Percentiles rank a stretch among this genome's conserved stretches.
These are phyloP conservation scores for Danaus plexippus DNA, from an alignment of 1,140 invertebrate genomes.

Conservation along the genomic window DNA sequence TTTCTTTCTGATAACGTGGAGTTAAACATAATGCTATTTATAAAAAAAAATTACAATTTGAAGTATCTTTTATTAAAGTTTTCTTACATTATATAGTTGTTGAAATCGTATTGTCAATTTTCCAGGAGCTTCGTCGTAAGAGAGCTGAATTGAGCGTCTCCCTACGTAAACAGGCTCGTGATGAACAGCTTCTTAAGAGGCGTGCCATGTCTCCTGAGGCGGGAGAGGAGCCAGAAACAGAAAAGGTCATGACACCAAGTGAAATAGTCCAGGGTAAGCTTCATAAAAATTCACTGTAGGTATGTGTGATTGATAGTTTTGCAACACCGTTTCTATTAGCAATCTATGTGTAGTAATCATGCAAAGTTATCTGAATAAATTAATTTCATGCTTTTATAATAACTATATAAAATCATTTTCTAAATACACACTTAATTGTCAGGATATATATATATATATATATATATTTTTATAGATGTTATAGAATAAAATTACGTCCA, in stretches of 20 bases:
- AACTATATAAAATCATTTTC: too few relatives aligned
- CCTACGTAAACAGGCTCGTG: constrained; percentile 92
- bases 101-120: neutral
- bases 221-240: constrained; percentile 34
- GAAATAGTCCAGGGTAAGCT: constrained; percentile 75
- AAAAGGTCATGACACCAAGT: constrained; percentile 55
- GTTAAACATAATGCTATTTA: too few relatives aligned
- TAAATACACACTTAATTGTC: too few relatives aligned
- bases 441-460: too few relatives aligned
- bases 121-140: constrained; percentile 87
- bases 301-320: too few relatives aligned
- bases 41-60: neutral
- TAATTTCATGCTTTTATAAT: too few relatives aligned
- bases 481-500: too few relatives aligned
- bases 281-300: neutral
- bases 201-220: constrained; percentile 82
- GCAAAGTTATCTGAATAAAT: too few relatives aligned
- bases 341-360: too few relatives aligned
- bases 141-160: constrained; percentile 91
- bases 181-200: constrained; percentile 95
- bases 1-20: neutral
- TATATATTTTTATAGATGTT: too few relatives aligned
- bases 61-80: neutral
- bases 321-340: too few relatives aligned
- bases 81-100: neutral